Evolutionary conservation across 1,140 invertebrate genomes (phyloP), one percentile per base, ranked within the genome.

Genomic region (Triops cancriformis): DNA sequence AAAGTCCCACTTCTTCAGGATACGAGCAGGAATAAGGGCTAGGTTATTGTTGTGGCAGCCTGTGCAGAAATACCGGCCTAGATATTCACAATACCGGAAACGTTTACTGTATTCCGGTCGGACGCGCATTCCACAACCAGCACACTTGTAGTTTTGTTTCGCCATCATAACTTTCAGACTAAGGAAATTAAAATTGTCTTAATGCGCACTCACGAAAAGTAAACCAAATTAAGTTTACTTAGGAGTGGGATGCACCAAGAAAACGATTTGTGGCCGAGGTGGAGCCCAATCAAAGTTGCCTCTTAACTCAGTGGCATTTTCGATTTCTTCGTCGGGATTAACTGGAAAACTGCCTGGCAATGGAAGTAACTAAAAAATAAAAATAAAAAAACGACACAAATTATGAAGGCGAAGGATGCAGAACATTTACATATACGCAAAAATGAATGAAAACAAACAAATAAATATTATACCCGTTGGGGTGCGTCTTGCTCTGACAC

Each of bases 41-140:
- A 89, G 85, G 81, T 93, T 89, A 83, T 93, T 92, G 11, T 88
- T 90, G 84, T 96, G 94, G 83, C 94, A 96, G 41, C 92, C 93
- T 7, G 93, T 94, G 83, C 94, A 96, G 84, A 96, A 94, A 85
- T 93, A 94, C 81, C 93, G 90, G 18, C 93, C 93, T 73, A 95
- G 85, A 83, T 96, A 96, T 82, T 93, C 89, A 84, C 94, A 96
- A 82, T 93, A 94, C 10, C 92, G 87, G 84, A 91, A 92, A 80
- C 89, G 88, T 27, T 89, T 88, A 11, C 91, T 88, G 82, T 92
- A 93, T 77, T 89, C 89, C 79, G 87, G 84, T 2, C 91, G 89
- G 11, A 95, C 91, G 81, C 89, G 90, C 86, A 92, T 92, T 0
- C 94, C 93, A 86, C 94, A 96, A 12, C 94, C 94, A 75, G 93